Conservation (phyloP, 2,113 vertebrate genomes). For the Taurulus bubalis region DNA sequence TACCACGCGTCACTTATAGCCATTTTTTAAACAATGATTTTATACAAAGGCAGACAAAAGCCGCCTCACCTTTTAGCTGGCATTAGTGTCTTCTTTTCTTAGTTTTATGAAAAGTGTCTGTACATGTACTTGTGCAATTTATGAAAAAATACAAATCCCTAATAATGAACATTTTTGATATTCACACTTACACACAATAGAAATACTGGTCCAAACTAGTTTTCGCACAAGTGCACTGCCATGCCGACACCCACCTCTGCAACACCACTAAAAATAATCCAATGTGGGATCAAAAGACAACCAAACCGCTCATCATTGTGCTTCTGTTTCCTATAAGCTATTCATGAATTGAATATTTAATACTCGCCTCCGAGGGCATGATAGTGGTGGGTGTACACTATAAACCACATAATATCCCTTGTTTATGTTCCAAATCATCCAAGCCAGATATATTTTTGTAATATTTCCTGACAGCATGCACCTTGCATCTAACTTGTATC, state of each 20-base stretch:
- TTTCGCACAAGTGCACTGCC: neutral
- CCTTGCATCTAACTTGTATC: neutral
- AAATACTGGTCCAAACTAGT: conserved; percentile 21
- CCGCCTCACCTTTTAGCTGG: neutral
- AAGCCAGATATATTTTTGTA: conserved; percentile 6
- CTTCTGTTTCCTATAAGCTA: conserved; percentile 47
- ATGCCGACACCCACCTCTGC: neutral
- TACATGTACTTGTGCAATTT: neutral
- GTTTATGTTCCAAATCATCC: conserved; percentile 27
- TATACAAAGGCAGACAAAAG: neutral
- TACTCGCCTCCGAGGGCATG: conserved; percentile 19
- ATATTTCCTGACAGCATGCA: conserved; percentile 7
- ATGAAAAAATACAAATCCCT: neutral
- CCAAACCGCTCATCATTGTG: conserved; percentile 26
- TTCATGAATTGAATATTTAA: conserved; percentile 55
- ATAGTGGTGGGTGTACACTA: conserved; percentile 3
- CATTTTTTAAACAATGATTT: neutral
- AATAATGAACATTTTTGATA: neutral
- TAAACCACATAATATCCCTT: conserved; percentile 13
- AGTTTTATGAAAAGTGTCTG: conserved; percentile 10
- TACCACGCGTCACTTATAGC: neutral
- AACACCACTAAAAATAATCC: conserved; percentile 31
- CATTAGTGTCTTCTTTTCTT: neutral
- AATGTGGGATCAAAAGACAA: conserved; percentile 47
- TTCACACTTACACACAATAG: conserved; percentile 15